phyloP scores from a whole-genome alignment of 2,797 vertebrate genomes.

The Leptatherina wallacei region DNA sequence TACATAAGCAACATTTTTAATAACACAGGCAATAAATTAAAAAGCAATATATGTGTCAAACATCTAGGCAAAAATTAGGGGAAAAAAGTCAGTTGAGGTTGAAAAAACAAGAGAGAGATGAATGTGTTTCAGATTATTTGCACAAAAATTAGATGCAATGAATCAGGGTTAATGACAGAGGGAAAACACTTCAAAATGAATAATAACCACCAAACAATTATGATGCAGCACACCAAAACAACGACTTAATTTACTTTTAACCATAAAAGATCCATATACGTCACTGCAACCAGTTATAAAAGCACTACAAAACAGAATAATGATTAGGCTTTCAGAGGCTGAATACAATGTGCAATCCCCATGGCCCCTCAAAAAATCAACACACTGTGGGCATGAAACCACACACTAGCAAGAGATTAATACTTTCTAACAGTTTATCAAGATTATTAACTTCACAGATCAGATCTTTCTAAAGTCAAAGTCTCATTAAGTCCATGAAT shows the following conservation, averaged over 20 bases:
- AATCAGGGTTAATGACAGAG: slow-evolving; percentile 71
- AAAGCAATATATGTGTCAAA: slow-evolving; percentile 66
- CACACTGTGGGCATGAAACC: background rate
- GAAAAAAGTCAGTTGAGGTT: slow-evolving; percentile 18
- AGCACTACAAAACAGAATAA: slow-evolving; percentile 33
- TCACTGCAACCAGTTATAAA: slow-evolving; percentile 30
- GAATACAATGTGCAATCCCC: background rate
- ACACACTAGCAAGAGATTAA: background rate
- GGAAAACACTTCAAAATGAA: slow-evolving; percentile 70
- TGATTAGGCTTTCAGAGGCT: slow-evolving; percentile 4
- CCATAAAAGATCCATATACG: slow-evolving; percentile 55
- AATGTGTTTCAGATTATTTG: slow-evolving; percentile 72
- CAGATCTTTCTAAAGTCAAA: background rate
- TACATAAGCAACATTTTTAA: slow-evolving; percentile 63
- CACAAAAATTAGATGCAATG: slow-evolving; percentile 69
- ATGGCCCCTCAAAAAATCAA: background rate
- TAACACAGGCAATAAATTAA: slow-evolving; percentile 60
- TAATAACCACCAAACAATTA: slow-evolving; percentile 70
- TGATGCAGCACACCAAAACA: slow-evolving; percentile 65
- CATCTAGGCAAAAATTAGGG: slow-evolving; percentile 28
- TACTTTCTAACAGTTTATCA: background rate
- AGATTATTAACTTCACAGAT: background rate
- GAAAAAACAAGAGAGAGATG: slow-evolving; percentile 56
- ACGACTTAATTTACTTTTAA: slow-evolving; percentile 63
- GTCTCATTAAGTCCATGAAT: background rate